Base-by-base conservation (phyloP, 2,113 vertebrate species). In the Naja naja region DNA sequence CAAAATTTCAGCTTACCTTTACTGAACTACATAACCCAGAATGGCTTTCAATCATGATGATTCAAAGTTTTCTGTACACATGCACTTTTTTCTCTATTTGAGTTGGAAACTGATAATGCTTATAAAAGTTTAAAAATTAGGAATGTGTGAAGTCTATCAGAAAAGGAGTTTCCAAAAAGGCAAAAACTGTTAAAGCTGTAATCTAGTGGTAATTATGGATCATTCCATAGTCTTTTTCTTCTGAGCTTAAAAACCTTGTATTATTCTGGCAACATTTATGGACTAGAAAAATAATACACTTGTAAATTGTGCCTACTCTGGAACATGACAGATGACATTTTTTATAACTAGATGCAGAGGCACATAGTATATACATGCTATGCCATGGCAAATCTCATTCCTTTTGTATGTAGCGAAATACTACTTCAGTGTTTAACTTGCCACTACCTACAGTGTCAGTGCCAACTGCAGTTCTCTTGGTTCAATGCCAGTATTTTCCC, bases 41-140 rank as follows among this genome's bases (percentile, higher is more conserved):
- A 90, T 27, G 30, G 45, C 60, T 87, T 89, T 88, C 87, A 90
- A 90, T 93, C 88, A 93, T 86, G 74, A 55, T 27, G 43, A 85
- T 27, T 58, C 85, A 85, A 22, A 92, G 27, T 1, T 23, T 85
- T 87, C 49, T 81, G 25, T 87, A 89, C 8, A 81, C 5, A 85
- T 54, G 14, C 45, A 52, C 69, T 81, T 81, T 43, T 81, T 81
- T 81, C n/a, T 22, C 34, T 81, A 52, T 16, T 58, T 89, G 52
- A 20, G 30, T 60, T 60, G 54, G 1, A 85, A 60, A 25, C 12
- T 64, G 55, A 86, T 49, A 45, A 85, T 20, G 30, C 4, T 86
- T 23, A 89, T n/a, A 60, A 60, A 60, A 87, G 64, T 69, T 6
- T 69, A 34, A 93, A 93, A 85, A 89, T 20, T 30, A 64, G 74